phyloP scores from a whole-genome alignment of 2,797 vertebrate genomes.

The Loriculus beryllinus region DNA sequence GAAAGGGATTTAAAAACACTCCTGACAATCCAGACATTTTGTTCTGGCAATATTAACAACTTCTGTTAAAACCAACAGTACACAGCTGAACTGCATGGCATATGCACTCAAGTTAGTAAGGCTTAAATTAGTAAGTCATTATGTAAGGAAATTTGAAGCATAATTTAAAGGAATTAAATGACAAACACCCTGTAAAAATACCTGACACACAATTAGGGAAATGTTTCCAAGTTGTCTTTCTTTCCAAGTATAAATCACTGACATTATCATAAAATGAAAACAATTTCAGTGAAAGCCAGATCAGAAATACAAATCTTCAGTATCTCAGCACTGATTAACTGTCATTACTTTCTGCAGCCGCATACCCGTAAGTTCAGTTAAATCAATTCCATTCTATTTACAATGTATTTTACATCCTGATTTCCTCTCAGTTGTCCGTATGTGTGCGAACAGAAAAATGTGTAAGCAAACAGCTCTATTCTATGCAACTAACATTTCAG shows the following conservation, averaged over 20 bases:
- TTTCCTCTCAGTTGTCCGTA: neutral
- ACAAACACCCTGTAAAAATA: conserved; percentile 8
- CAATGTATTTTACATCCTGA: neutral
- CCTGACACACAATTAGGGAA: neutral
- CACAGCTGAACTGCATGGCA: neutral
- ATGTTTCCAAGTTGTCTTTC: neutral
- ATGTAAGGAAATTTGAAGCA: conserved; percentile 20
- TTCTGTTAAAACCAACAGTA: neutral
- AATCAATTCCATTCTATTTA: neutral
- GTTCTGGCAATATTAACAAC: conserved; percentile 15
- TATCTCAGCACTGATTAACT: neutral
- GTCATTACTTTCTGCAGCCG: neutral
- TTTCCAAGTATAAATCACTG: neutral
- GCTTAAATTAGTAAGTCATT: conserved; percentile 32
- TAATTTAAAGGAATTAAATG: conserved; percentile 9
- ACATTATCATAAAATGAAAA: neutral
- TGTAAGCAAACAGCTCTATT: neutral
- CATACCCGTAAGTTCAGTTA: neutral
- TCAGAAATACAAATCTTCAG: neutral
- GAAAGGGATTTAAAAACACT: neutral
- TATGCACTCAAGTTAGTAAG: neutral
- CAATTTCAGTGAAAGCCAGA: neutral
- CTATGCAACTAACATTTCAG: neutral
- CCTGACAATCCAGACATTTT: conserved; percentile 4
- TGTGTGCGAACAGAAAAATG: neutral